Conservation (phyloP, 2,113 vertebrate species). For the Spizaetus ornatus region DNA sequence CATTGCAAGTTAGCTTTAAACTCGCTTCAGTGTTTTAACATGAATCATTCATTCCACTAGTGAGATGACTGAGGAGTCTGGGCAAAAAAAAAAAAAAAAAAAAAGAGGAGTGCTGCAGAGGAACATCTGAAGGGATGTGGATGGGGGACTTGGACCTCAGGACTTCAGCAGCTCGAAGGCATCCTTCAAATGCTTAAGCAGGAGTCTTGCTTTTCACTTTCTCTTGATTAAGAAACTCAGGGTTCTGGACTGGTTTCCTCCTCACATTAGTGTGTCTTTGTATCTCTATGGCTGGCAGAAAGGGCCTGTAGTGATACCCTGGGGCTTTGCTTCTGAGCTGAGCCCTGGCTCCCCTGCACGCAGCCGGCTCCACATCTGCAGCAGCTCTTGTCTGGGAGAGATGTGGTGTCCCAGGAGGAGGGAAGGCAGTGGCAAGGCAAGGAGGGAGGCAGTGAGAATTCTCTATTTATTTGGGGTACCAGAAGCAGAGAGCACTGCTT, state of each 20-base stretch:
- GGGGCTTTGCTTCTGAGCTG: neutral
- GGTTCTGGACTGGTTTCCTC: neutral
- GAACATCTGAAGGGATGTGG: neutral
- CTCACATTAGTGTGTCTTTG: neutral
- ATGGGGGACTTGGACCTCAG: neutral
- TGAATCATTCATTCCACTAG: conserved; percentile 42
- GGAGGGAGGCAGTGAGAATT: neutral
- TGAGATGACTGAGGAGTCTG: neutral
- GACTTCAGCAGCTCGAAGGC: neutral
- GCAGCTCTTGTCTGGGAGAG: neutral
- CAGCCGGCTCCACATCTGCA: neutral
- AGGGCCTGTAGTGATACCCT: rapidly evolving
- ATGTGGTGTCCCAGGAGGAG: neutral
- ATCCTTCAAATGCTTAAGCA: neutral
- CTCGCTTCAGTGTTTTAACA: neutral
- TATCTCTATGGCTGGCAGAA: neutral
- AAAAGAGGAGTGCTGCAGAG: neutral
- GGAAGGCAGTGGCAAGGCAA: neutral
- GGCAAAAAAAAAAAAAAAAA: neutral
- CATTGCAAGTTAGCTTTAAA: conserved; percentile 26
- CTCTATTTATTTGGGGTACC: neutral
- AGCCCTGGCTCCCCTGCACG: rapidly evolving
- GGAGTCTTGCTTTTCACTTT: neutral
- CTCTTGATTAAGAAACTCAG: neutral
- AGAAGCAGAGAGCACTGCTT: neutral